phyloP scores from a whole-genome alignment of 2,113 vertebrate genomes.

The Lota lota region DNA sequence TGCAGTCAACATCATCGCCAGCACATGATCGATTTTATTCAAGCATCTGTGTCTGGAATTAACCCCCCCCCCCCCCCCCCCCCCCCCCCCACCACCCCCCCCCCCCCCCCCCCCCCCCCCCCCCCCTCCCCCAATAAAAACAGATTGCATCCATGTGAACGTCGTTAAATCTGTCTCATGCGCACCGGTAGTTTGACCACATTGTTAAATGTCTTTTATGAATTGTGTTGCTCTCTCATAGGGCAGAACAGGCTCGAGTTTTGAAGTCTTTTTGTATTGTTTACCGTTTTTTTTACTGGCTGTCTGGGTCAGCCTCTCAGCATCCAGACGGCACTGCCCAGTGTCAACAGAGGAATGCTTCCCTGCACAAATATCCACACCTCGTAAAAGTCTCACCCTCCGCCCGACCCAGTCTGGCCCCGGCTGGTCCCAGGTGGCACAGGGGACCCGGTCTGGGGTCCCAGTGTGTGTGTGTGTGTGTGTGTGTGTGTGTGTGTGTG shows the following conservation, averaged over 20 bases:
- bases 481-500: constrained; percentile 6
- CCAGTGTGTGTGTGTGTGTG: constrained; percentile 6
- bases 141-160: too few species aligned
- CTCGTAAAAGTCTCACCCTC: constrained; percentile 73
- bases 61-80: too few species aligned
- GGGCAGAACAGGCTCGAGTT: neutral
- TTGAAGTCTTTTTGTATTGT: constrained; percentile 3
- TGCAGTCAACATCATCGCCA: too few species aligned
- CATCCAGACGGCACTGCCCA: constrained; percentile 46
- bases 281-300: constrained; percentile 27
- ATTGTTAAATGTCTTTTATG: constrained; percentile 20
- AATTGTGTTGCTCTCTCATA: constrained; percentile 30
- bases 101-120: too few species aligned
- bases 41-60: too few species aligned
- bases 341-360: constrained; percentile 63
- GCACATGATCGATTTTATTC: too few species aligned
- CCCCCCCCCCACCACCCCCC: too few species aligned
- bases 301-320: constrained; percentile 54
- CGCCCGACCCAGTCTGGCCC: constrained; percentile 65
- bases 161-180: too few species aligned
- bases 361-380: constrained; percentile 70
- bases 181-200: neutral
- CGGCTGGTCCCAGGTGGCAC: constrained; percentile 49
- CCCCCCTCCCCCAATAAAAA: too few species aligned
- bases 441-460: constrained; percentile 33